Evolutionary conservation across 2,113 vertebrate species (phyloP).

Genomic region (Danio rerio): DNA sequence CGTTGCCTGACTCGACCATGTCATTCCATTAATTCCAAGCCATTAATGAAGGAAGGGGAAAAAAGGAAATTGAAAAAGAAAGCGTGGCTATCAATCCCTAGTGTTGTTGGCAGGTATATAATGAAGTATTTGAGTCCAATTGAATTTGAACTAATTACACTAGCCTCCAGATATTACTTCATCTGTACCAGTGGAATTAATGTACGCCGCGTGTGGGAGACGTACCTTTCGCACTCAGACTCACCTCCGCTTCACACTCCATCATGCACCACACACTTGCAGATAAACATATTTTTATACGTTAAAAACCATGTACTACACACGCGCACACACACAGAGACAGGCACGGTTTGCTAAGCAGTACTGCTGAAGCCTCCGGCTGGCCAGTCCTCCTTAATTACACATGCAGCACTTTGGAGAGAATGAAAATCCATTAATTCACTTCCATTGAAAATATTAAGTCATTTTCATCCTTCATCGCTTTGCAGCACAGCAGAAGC

Average conservation of each 20-base stretch:
- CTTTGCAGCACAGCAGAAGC: constrained; percentile 12
- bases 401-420: constrained; percentile 90
- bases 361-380: constrained; percentile 74
- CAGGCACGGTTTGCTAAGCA: constrained; percentile 76
- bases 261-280: constrained; percentile 36
- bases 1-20: constrained; percentile 60
- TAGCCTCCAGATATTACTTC: constrained; percentile 77
- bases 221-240: constrained; percentile 46
- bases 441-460: constrained; percentile 87
- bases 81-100: constrained; percentile 75
- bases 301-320: constrained; percentile 37
- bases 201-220: constrained; percentile 59
- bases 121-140: constrained; percentile 78
- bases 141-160: constrained; percentile 79
- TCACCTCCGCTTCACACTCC: constrained; percentile 56
- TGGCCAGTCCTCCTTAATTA: constrained; percentile 81
- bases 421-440: constrained; percentile 95
- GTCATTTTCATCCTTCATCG: constrained; percentile 55
- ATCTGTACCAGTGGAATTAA: constrained; percentile 70
- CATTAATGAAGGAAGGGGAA: constrained; percentile 73
- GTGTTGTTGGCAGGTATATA: constrained; percentile 78
- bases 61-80: constrained; percentile 69
- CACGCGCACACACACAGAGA: constrained; percentile 58
- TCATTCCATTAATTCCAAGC: constrained; percentile 73
- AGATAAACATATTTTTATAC: constrained; percentile 57